Evolutionary conservation across 2,888 invertebrate genomes (phyloP).

Genomic region (Cheilosia vernalis): DNA sequence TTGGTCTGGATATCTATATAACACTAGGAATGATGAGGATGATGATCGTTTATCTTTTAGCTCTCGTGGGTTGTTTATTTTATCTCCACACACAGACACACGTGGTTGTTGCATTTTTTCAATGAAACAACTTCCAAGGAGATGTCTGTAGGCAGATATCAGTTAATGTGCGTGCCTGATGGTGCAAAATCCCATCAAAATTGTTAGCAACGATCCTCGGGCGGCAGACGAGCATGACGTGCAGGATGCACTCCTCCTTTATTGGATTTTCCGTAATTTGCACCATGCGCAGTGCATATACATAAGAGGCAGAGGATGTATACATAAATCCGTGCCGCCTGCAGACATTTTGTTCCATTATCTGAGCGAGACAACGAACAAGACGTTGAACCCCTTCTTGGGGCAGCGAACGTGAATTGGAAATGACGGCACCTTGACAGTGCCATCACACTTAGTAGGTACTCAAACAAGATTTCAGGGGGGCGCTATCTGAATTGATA

Average conservation of each 20-base stretch:
- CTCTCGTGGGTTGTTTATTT: constrained; percentile 6
- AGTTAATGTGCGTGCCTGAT: constrained; percentile 12
- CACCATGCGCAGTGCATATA: background rate
- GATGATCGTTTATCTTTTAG: constrained; percentile 29
- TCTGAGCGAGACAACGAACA: background rate
- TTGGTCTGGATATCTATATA: constrained; percentile 40
- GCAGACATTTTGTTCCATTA: background rate
- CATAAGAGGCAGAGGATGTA: background rate
- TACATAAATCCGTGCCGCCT: background rate
- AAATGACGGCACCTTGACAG: too few species aligned
- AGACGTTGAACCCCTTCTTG: background rate
- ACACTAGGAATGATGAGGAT: constrained; percentile 6
- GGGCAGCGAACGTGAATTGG: background rate
- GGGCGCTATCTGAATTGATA: too few species aligned
- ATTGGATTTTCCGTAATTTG: constrained; percentile 33
- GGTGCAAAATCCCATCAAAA: constrained; percentile 21
- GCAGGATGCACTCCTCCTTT: constrained; percentile 33
- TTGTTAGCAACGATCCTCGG: constrained; percentile 3
- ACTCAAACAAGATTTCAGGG: too few species aligned
- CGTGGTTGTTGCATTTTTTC: background rate
- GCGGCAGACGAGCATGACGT: constrained; percentile 25
- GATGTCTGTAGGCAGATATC: constrained; percentile 14
- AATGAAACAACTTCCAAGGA: constrained; percentile 11
- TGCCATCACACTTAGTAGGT: too few species aligned
- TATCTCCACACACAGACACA: background rate